Evolutionary conservation across 2,888 invertebrate species (phyloP).

Genomic region (Tenthredo mesomela): DNA sequence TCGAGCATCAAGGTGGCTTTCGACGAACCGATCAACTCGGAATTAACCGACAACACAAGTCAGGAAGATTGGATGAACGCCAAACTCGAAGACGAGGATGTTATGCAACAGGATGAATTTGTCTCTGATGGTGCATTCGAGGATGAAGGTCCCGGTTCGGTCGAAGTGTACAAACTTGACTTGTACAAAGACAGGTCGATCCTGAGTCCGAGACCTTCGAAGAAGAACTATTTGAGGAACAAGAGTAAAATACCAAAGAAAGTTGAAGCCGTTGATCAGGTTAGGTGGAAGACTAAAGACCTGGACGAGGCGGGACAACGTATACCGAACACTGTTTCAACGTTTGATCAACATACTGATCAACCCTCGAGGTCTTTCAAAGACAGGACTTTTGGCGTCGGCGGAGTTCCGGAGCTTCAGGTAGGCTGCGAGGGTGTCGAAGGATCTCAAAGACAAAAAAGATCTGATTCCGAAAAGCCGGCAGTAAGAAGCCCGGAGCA

Average conservation of each 20-base stretch:
- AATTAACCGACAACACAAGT: background rate
- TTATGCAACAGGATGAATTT: conserved; percentile 43
- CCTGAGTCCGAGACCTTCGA: conserved; percentile 53
- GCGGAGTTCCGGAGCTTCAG: conserved; percentile 71
- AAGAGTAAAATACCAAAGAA: conserved; percentile 66
- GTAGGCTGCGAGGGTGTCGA: conserved; percentile 70
- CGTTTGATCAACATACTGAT: background rate
- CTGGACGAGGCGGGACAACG: background rate
- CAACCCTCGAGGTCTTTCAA: conserved; percentile 26
- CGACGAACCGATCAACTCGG: conserved; percentile 22
- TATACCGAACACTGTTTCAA: conserved; percentile 2
- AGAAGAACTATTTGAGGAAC: conserved; percentile 43
- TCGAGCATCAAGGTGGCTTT: conserved; percentile 36
- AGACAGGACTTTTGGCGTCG: conserved; percentile 61
- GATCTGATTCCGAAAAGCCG: conserved; percentile 65
- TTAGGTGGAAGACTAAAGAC: background rate
- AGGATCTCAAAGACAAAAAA: conserved; percentile 60
- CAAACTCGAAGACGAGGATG: background rate
- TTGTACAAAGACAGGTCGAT: conserved; percentile 62
- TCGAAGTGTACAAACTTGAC: conserved; percentile 70
- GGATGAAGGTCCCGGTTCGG: conserved; percentile 71
- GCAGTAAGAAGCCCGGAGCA: background rate
- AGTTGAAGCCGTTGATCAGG: conserved; percentile 14
- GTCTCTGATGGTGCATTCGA: conserved; percentile 64
- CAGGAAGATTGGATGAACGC: conserved; percentile 5